Evolutionary conservation across 2,888 invertebrate species (phyloP).

Genomic region (Mythimna ferrago): DNA sequence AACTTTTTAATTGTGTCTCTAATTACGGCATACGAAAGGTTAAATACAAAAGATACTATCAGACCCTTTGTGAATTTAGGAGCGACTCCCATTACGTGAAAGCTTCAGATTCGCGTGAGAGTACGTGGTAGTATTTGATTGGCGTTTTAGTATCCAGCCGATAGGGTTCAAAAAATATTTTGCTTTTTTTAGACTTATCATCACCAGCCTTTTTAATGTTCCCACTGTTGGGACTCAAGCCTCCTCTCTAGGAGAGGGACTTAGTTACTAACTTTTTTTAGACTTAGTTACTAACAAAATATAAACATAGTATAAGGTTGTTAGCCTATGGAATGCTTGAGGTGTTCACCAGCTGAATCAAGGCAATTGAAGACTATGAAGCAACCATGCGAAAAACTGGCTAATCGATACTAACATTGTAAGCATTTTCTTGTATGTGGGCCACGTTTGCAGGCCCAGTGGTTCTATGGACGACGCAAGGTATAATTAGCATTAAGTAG

Average conservation of each 20-base stretch:
- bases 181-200: too few relatives aligned
- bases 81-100: neutral
- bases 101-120: too few relatives aligned
- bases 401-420: slow-evolving; percentile 37
- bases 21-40: too few relatives aligned
- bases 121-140: too few relatives aligned
- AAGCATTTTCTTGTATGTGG: slow-evolving; percentile 59
- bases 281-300: neutral
- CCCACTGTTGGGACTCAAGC: too few relatives aligned
- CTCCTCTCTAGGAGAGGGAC: too few relatives aligned
- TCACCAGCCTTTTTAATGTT: too few relatives aligned
- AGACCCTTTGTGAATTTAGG: too few relatives aligned
- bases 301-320: neutral
- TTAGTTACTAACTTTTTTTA: neutral
- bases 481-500: slow-evolving; percentile 45
- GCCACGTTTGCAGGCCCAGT: slow-evolving; percentile 40
- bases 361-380: slow-evolving; percentile 22
- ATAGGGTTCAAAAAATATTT: too few relatives aligned
- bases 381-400: slow-evolving; percentile 47
- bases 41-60: too few relatives aligned
- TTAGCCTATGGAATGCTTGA: slow-evolving; percentile 4
- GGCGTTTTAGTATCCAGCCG: too few relatives aligned
- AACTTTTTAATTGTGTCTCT: too few relatives aligned
- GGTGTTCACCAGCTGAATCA: slow-evolving; percentile 11
- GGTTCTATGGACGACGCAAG: slow-evolving; percentile 37